phyloP scores from a whole-genome alignment of 2,797 vertebrate species.

The Chelon auratus region DNA sequence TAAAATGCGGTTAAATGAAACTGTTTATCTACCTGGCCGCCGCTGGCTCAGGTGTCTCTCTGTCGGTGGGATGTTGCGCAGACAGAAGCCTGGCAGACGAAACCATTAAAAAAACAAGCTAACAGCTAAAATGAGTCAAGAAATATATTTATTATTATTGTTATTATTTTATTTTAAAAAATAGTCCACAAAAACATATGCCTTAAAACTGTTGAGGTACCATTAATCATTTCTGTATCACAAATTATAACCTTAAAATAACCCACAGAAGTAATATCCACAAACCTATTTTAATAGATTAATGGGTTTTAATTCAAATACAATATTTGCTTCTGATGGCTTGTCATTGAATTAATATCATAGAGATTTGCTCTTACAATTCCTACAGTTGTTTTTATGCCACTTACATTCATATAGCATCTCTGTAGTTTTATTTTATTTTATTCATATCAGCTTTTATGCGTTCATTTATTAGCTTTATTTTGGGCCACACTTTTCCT shows the following conservation, averaged over 20 bases:
- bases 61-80: constrained; percentile 39
- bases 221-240: not conserved
- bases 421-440: too few species aligned
- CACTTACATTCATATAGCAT: not conserved
- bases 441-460: too few species aligned
- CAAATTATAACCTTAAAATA: not conserved
- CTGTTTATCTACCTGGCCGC: constrained; percentile 2
- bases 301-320: not conserved
- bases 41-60: constrained; percentile 53
- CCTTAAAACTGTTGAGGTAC: not conserved
- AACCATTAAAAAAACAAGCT: not conserved
- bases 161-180: accelerated
- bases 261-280: not conserved
- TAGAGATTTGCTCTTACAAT: not conserved
- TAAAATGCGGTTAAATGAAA: accelerated
- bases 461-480: not conserved
- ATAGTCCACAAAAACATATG: not conserved
- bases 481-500: not conserved
- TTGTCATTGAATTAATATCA: not conserved
- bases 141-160: not conserved
- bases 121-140: not conserved
- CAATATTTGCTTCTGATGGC: not conserved
- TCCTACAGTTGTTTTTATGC: not conserved
- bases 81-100: constrained; percentile 40
- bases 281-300: not conserved